Conservation (phyloP, 2,888 invertebrate genomes). For the Eurytoma adleriae region DNA sequence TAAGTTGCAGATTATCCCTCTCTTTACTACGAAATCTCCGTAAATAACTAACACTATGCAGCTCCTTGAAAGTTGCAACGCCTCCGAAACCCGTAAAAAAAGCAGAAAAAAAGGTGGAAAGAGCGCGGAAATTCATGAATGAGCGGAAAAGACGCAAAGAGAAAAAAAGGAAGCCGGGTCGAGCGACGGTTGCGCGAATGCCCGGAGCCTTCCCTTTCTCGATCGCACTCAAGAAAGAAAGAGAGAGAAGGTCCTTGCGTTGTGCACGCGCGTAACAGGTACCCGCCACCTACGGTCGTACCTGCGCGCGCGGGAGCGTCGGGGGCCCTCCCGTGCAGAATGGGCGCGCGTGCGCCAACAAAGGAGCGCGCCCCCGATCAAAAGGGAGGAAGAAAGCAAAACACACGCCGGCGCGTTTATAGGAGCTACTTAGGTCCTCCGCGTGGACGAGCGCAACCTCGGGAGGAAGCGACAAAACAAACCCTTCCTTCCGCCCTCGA, state of each 20-base stretch:
- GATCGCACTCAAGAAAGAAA: background rate
- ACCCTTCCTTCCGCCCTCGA: constrained; percentile 34
- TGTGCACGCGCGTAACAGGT: constrained; percentile 46
- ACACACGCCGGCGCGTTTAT: constrained; percentile 20
- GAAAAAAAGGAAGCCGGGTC: background rate
- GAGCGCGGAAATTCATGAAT: constrained; percentile 22
- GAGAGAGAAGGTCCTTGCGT: constrained; percentile 1
- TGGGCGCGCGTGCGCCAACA: background rate
- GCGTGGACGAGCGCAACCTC: background rate
- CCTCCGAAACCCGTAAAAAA: background rate
- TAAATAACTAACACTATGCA: too few relatives aligned
- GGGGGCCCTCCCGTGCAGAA: constrained; percentile 5
- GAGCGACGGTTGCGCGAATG: constrained; percentile 45
- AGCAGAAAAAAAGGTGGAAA: background rate
- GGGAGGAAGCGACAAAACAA: constrained; percentile 15
- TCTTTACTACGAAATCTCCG: too few relatives aligned
- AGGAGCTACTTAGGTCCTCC: background rate
- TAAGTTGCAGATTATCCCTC: too few relatives aligned
- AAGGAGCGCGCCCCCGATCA: constrained; percentile 13
- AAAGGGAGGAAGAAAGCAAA: constrained; percentile 36
- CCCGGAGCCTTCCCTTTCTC: constrained; percentile 9
- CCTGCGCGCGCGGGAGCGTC: background rate
- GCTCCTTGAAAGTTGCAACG: too few relatives aligned
- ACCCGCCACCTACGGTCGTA: constrained; percentile 49
- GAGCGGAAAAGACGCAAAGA: background rate